Conservation (phyloP, 2,888 invertebrate genomes). For the Mythimna albipuncta region DNA sequence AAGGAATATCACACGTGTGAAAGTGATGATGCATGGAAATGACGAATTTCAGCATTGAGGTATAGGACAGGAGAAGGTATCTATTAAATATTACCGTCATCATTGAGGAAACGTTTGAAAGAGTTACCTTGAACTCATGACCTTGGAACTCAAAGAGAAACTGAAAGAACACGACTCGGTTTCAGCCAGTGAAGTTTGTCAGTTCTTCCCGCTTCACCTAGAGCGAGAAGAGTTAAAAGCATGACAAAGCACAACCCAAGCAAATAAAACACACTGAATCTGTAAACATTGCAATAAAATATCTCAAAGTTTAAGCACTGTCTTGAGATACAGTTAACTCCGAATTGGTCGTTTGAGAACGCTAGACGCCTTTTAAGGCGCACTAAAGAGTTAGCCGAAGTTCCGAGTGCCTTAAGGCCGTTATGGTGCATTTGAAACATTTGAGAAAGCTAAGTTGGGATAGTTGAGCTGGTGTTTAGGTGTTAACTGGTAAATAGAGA, state of each 20-base stretch:
- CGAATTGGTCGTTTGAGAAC: conserved; percentile 57
- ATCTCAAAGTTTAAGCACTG: conserved; percentile 42
- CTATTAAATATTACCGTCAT: too few species aligned
- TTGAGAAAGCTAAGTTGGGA: conserved; percentile 36
- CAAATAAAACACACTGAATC: conserved; percentile 17
- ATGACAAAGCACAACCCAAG: conserved; percentile 3
- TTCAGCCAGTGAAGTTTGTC: too few species aligned
- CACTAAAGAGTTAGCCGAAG: conserved; percentile 59
- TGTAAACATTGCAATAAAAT: conserved; percentile 46
- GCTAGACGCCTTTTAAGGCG: conserved; percentile 55
- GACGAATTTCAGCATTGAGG: too few species aligned
- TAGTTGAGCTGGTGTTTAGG: conserved; percentile 36
- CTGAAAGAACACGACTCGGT: too few species aligned
- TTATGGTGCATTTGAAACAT: conserved; percentile 52
- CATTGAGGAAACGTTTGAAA: too few species aligned
- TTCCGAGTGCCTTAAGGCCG: conserved; percentile 55
- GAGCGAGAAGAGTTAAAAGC: not conserved
- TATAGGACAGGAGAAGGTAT: too few species aligned
- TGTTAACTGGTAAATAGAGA: conserved; percentile 45
- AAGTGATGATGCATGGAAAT: too few species aligned
- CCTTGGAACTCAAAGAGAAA: too few species aligned
- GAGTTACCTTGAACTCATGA: too few species aligned
- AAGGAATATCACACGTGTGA: too few species aligned
- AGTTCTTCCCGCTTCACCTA: too few species aligned
- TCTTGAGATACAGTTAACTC: conserved; percentile 42